Conservation (phyloP, 2,113 vertebrate genomes). For the Onychostoma macrolepis region DNA sequence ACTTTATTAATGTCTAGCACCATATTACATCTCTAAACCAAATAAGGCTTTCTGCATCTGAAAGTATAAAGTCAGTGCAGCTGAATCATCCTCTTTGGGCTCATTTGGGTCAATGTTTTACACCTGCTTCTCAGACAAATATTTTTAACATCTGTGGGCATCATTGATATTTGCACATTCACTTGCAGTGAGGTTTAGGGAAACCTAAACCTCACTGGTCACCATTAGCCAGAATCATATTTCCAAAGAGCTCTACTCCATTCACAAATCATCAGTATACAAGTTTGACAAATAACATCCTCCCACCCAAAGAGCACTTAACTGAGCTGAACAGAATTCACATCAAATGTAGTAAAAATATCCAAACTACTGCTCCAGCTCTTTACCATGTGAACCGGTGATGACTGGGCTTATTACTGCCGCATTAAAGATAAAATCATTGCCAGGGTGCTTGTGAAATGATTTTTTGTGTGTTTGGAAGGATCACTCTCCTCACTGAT, state of each 20-base stretch:
- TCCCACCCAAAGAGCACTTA: not conserved
- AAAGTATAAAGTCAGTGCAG: not conserved
- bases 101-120: not conserved
- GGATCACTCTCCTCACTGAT: not conserved
- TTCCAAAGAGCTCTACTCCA: conserved; percentile 11
- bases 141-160: not conserved
- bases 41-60: not conserved
- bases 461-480: not conserved
- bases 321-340: not conserved
- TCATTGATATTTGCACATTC: not conserved
- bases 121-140: not conserved
- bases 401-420: not conserved
- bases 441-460: not conserved
- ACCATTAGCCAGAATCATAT: not conserved
- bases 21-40: not conserved
- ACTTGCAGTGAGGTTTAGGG: not conserved
- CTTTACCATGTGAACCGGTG: not conserved
- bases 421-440: not conserved
- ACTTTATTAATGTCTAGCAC: not conserved
- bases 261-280: not conserved
- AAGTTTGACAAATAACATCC: not conserved
- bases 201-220: not conserved
- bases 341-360: not conserved
- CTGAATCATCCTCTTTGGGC: not conserved
- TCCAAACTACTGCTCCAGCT: not conserved